Percentiles rank a stretch among this genome's conserved stretches.
Conservation (phyloP, 2,113 vertebrate genomes). For the Sula dactylatra region DNA sequence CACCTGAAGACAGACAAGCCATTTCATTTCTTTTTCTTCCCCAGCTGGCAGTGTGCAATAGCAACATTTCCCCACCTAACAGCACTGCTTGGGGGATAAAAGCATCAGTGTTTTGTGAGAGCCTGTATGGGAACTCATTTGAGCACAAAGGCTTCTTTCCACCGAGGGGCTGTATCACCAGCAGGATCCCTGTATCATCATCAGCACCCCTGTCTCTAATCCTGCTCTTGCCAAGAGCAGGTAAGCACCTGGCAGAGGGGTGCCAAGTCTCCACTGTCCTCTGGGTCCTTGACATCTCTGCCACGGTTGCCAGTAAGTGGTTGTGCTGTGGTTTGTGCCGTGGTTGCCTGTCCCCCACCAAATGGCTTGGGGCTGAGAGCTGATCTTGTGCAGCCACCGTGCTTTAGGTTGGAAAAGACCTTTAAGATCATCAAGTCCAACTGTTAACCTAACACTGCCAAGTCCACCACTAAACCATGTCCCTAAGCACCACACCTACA, state of each 20-base stretch:
- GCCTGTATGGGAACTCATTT: neutral
- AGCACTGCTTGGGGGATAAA: neutral
- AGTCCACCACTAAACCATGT: no score
- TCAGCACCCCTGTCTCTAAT: neutral
- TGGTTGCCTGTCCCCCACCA: neutral
- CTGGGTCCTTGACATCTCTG: neutral
- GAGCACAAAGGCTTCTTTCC: neutral
- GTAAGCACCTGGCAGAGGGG: accelerated
- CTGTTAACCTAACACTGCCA: no score
- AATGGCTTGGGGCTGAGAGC: neutral
- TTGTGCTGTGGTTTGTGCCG: neutral
- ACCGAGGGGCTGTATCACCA: neutral
- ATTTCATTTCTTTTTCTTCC: neutral
- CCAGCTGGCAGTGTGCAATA: neutral
- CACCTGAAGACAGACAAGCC: accelerated
- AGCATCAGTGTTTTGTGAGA: neutral
- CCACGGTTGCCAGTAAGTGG: neutral
- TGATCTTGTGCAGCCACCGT: neutral
- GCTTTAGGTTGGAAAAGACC: neutral
- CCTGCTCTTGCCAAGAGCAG: neutral
- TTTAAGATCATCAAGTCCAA: no score
- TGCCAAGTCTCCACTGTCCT: neutral
- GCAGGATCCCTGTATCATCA: neutral
- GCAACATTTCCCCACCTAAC: neutral
- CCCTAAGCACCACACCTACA: no score